Conservation (phyloP, 2,888 invertebrate genomes). For the Fragum sueziense region DNA sequence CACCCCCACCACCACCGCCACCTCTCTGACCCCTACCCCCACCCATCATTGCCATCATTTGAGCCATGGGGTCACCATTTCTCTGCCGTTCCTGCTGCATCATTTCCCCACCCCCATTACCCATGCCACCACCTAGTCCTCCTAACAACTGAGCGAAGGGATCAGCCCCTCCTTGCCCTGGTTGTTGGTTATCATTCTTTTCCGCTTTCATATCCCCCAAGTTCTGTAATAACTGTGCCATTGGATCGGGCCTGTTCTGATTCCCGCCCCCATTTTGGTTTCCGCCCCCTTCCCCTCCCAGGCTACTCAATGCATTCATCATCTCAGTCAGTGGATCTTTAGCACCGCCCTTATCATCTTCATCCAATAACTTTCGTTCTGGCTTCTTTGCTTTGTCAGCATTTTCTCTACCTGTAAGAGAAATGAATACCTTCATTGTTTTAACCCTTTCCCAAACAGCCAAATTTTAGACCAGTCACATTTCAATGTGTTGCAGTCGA, state of each 20-base stretch:
- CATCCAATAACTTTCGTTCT: not conserved
- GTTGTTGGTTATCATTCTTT: not conserved
- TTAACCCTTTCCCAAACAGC: no score
- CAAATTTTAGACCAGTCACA: no score
- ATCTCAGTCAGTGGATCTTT: constrained; percentile 12
- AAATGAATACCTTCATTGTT: no score
- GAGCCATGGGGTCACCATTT: not conserved
- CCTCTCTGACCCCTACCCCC: not conserved
- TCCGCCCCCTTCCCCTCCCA: not conserved
- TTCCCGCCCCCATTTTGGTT: not conserved
- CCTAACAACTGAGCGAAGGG: constrained; percentile 3
- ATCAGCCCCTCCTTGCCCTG: constrained; percentile 3
- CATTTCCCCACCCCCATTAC: not conserved
- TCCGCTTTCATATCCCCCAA: not conserved
- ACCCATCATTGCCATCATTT: not conserved
- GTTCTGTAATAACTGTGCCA: not conserved
- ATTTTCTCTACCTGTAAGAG: not conserved
- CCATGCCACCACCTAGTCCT: constrained; percentile 3
- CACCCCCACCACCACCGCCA: not conserved
- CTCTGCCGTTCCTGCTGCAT: not conserved
- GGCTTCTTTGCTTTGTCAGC: not conserved
- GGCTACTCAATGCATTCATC: not conserved
- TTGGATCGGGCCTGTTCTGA: no score
- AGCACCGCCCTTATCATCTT: not conserved
- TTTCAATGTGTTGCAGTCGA: no score